A percentile compares a stretch with the other conserved stretches of the same genome.
phyloP scores from a whole-genome alignment of 1,140 invertebrate species.

The Drosophila triauraria region DNA sequence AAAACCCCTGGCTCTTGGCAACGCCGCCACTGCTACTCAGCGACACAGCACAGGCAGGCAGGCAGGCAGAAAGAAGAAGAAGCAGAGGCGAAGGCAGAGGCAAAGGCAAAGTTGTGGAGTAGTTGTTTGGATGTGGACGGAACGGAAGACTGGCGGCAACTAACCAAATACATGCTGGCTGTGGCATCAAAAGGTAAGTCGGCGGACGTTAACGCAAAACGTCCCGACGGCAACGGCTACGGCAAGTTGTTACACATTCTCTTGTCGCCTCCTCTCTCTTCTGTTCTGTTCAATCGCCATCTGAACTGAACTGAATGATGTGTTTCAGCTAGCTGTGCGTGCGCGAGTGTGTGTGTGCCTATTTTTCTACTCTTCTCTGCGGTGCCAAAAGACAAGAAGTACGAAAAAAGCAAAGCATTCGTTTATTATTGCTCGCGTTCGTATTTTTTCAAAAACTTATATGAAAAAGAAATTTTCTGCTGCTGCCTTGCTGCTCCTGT shows the following conservation, averaged over 20 bases:
- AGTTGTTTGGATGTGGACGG: slow-evolving; percentile 78
- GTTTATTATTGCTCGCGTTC: slow-evolving; percentile 62
- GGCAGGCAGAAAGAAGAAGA: slow-evolving; percentile 28
- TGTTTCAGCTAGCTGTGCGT: slow-evolving; percentile 24
- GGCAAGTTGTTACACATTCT: slow-evolving; percentile 26
- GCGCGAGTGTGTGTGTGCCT: slow-evolving; percentile 26
- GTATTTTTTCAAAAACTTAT: slow-evolving; percentile 62
- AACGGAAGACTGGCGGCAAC: slow-evolving; percentile 80
- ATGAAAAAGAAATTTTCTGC: slow-evolving; percentile 79
- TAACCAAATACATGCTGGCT: slow-evolving; percentile 52
- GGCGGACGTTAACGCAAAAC: slow-evolving; percentile 18
- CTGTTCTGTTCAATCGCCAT: slow-evolving; percentile 34
- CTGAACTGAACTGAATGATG: slow-evolving; percentile 40
- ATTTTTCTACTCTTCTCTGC: slow-evolving; percentile 41
- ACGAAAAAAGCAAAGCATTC: slow-evolving; percentile 35
- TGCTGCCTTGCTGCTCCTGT: slow-evolving; percentile 37
- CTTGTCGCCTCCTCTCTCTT: slow-evolving; percentile 16
- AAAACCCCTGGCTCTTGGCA: slow-evolving; percentile 12
- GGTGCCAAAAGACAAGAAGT: slow-evolving; percentile 46
- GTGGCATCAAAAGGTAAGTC: slow-evolving; percentile 33
- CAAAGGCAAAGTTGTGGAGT: slow-evolving; percentile 69
- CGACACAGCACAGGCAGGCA: slow-evolving; percentile 35
- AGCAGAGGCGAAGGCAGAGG: slow-evolving; percentile 36
- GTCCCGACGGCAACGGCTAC: slow-evolving; percentile 17
- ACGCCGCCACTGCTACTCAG: slow-evolving; percentile 58